These are phyloP conservation scores for Tragopan temminckii DNA, from an alignment of 2,797 vertebrate genomes.

Conservation along the genomic window DNA sequence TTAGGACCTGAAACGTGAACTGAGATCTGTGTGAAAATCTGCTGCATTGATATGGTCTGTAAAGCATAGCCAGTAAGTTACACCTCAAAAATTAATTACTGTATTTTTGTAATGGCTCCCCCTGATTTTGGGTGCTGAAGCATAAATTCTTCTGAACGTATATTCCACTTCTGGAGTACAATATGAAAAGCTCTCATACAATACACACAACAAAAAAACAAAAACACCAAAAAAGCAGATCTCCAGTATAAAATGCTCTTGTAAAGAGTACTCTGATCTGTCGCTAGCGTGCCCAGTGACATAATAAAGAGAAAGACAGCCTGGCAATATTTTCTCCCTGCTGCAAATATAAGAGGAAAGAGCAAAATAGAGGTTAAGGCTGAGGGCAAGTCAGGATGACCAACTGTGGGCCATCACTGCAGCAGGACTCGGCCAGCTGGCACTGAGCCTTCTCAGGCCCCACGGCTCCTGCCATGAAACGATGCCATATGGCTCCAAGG, in stretches of 20 bases:
- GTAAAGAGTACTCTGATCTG: neutral
- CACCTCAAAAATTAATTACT: neutral
- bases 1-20: neutral
- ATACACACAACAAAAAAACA: too few relatives aligned
- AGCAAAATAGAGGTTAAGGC: neutral
- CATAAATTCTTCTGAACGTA: neutral
- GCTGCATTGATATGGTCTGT: neutral
- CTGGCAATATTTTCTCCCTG: neutral
- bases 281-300: rapidly evolving
- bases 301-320: rapidly evolving
- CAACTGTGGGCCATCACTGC: neutral
- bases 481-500: neutral
- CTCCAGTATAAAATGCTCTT: neutral
- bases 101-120: rapidly evolving
- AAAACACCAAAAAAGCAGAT: too few relatives aligned
- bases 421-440: neutral
- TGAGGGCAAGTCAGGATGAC: neutral
- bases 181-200: neutral
- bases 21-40: rapidly evolving
- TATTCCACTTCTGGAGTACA: neutral
- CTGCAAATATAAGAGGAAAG: neutral
- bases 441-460: neutral
- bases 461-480: neutral
- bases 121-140: neutral
- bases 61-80: rapidly evolving